A percentile compares a stretch with the other conserved stretches of the same genome.
phyloP scores from a whole-genome alignment of 2,113 vertebrate genomes.

The Girardinichthys multiradiatus region DNA sequence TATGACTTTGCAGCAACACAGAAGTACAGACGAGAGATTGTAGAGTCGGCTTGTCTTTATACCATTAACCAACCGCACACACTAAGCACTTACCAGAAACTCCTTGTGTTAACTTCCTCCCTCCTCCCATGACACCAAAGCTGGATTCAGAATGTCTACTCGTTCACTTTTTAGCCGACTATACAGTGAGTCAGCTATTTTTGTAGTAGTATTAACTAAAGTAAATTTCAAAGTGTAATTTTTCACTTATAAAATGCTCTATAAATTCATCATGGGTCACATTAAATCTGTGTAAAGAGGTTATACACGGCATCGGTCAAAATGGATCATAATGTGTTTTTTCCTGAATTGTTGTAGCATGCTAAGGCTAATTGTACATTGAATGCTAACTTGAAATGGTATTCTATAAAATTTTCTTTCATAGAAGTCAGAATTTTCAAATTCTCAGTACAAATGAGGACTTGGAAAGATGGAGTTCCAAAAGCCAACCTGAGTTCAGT shows the following conservation, averaged over 20 bases:
- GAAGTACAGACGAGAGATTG: constrained; percentile 48
- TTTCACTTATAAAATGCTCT: not conserved
- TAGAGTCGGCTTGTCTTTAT: constrained; percentile 57
- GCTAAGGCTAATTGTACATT: too few species aligned
- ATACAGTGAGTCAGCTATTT: not conserved
- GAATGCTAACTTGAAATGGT: too few species aligned
- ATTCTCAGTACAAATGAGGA: too few species aligned
- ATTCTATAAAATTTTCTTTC: too few species aligned
- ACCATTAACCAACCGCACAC: constrained; percentile 69
- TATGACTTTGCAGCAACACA: constrained; percentile 16
- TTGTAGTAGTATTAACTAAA: not conserved
- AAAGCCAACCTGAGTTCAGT: too few species aligned
- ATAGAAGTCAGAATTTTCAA: too few species aligned
- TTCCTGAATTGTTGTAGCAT: too few species aligned
- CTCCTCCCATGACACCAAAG: constrained; percentile 8
- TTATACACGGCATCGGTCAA: not conserved
- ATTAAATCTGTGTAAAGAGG: too few species aligned
- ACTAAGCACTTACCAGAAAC: constrained; percentile 72
- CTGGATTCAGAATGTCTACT: not conserved
- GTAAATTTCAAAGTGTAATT: not conserved
- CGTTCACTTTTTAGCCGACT: not conserved
- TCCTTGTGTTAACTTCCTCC: constrained; percentile 58
- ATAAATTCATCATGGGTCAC: too few species aligned
- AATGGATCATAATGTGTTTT: not conserved
- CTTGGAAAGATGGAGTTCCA: too few species aligned